Percentiles rank a stretch among this genome's conserved stretches.
Conservation (phyloP, 2,888 invertebrate genomes). For the Cantharis rufa region DNA sequence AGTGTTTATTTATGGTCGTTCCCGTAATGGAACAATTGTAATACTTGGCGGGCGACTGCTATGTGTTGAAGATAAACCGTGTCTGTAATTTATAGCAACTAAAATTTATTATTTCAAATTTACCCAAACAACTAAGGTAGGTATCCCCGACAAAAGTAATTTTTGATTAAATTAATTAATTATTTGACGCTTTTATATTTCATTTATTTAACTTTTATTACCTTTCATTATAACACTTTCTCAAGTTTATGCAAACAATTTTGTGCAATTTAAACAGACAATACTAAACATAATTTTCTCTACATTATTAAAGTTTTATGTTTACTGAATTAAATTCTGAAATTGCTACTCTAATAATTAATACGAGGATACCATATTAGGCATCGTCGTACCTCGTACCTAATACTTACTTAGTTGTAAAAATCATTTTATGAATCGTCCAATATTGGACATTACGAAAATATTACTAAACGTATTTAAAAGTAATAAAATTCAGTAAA, state of each 20-base stretch:
- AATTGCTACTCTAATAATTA: not conserved
- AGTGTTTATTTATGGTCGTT: slow-evolving; percentile 46
- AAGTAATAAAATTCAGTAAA: not conserved
- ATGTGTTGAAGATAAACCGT: slow-evolving; percentile 48
- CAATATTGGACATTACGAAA: too few species aligned
- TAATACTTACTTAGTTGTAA: too few species aligned
- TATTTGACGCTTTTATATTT: slow-evolving; percentile 35
- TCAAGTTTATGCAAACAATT: not conserved
- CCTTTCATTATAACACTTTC: not conserved
- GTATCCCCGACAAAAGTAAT: slow-evolving; percentile 12
- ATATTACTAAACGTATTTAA: too few species aligned
- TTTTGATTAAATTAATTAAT: slow-evolving; percentile 36
- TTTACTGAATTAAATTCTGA: not conserved
- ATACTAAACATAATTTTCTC: not conserved
- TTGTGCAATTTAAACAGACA: not conserved
- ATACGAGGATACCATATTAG: not conserved
- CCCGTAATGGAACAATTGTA: slow-evolving; percentile 50
- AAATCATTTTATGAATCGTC: too few species aligned
- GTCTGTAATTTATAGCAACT: slow-evolving; percentile 45
- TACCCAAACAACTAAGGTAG: slow-evolving; percentile 31
- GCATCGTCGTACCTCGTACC: too few species aligned
- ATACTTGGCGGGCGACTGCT: slow-evolving; percentile 44
- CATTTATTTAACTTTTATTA: slow-evolving; percentile 20
- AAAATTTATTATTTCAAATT: slow-evolving; percentile 43
- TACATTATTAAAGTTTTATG: not conserved